These are phyloP conservation scores for Aphyosemion australe DNA, from an alignment of 2,113 vertebrate genomes.

Conservation along the genomic window DNA sequence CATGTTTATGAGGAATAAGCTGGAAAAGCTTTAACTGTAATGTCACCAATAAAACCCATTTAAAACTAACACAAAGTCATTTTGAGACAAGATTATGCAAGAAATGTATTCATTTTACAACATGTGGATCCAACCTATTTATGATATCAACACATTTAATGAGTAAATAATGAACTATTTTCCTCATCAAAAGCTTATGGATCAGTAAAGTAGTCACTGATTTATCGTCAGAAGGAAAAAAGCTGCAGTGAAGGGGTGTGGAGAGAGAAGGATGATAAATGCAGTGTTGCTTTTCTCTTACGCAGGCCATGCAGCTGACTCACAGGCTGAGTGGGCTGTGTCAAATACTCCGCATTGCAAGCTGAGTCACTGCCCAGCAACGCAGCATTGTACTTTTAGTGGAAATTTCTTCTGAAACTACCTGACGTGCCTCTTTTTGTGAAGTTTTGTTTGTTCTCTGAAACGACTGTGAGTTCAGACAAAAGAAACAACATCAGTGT, in stretches of 20 bases:
- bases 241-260: background rate
- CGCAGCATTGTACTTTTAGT: constrained; percentile 45
- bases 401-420: constrained; percentile 7
- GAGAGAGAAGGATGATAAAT: constrained; percentile 10
- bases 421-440: background rate
- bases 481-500: background rate
- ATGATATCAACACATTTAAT: background rate
- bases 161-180: too few species aligned
- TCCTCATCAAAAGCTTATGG: too few species aligned
- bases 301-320: constrained; percentile 59
- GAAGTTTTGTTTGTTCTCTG: background rate
- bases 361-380: constrained; percentile 68
- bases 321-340: constrained; percentile 56
- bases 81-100: background rate
- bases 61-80: background rate
- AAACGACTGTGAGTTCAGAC: background rate
- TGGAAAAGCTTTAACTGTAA: too few species aligned
- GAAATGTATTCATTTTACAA: too few species aligned
- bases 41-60: background rate
- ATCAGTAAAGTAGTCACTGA: background rate
- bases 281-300: constrained; percentile 33
- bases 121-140: background rate
- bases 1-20: too few species aligned
- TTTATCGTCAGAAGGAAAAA: background rate
- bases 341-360: constrained; percentile 39